Percentiles rank a stretch among this genome's conserved stretches.
Evolutionary conservation across 2,888 invertebrate species (phyloP).

Genomic region (Baccha elongata): DNA sequence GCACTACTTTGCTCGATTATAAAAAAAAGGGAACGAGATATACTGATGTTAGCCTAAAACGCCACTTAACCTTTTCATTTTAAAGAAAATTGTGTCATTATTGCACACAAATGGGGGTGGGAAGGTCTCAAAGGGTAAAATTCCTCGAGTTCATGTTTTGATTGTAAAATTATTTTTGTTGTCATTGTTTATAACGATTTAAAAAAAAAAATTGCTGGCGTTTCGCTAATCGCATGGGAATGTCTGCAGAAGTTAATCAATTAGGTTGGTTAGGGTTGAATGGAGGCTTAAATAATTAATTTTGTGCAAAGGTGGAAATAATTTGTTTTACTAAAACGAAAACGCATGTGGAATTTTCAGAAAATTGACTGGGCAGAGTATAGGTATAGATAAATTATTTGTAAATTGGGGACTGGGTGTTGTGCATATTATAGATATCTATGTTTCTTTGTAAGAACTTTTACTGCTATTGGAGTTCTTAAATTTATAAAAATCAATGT

Average conservation of each 20-base stretch:
- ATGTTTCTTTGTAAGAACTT: too few relatives aligned
- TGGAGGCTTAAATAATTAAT: slow-evolving; percentile 57
- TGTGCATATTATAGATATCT: too few relatives aligned
- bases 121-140: slow-evolving; percentile 8
- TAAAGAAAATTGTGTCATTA: slow-evolving; percentile 43
- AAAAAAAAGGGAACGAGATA: slow-evolving; percentile 31
- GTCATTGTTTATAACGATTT: slow-evolving; percentile 55
- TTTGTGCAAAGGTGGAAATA: not conserved
- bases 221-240: slow-evolving; percentile 66
- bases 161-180: slow-evolving; percentile 61
- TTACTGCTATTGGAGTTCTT: too few relatives aligned
- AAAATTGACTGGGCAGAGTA: not conserved
- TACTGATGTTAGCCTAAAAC: slow-evolving; percentile 64
- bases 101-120: slow-evolving; percentile 8
- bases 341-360: not conserved
- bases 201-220: slow-evolving; percentile 33
- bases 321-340: not conserved
- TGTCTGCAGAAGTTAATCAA: slow-evolving; percentile 66
- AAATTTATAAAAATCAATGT: too few relatives aligned
- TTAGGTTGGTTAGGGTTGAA: slow-evolving; percentile 40
- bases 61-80: slow-evolving; percentile 70
- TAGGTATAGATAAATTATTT: too few relatives aligned
- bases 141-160: slow-evolving; percentile 61
- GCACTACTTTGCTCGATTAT: not conserved
- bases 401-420: too few relatives aligned